Base-by-base conservation (phyloP, 2,797 vertebrate species). In the Hoplostethus atlanticus region DNA sequence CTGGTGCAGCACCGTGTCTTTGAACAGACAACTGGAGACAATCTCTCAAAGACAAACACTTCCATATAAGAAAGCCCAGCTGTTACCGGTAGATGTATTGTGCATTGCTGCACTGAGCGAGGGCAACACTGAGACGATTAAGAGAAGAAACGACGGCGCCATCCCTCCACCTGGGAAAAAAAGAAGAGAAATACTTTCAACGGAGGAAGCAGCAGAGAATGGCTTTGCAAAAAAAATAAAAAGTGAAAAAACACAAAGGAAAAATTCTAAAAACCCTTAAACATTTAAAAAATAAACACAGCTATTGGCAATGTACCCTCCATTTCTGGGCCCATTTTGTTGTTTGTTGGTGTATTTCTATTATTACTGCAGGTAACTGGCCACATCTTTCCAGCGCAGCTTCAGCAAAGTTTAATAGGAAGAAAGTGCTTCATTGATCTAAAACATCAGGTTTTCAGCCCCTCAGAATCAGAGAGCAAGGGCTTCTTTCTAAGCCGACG, bases 1-100 rank as follows among this genome's bases (percentile, higher is more conserved):
- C 6, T 10, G 15, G 6, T 25, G 7, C 59, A 58, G 36, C 11
- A 51, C 9, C 56, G 1, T 40, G 7, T 16, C 15, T 64, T 58
- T 48, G 28, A 30, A 55, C 11, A 51, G 25, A 53, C 44, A 52
- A 53, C 31, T 16, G 30, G 16, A 56, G 62, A 68, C 56, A 55
- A 2, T 66, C 30, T 62, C 53, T 67, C 25, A 47, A 36, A 78
- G 47, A 70, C 36, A 84, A 67, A 54, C 28, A 64, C 8, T 72
- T 47, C 59, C 47, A 55, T 52, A 17, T 46, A 25, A 53, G 54
- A 56, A 64, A 44, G 62, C 51, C 47, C 16, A 58, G 59, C 71
- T 55, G 73, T 92, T 93, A 94, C 93, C 93, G 44, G 93, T 85
- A 17, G 93, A 91, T n/a, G 83, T 86, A 66, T 93, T 94, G 71